phyloP scores from a whole-genome alignment of 2,113 vertebrate species.

The Gambusia holbrooki region DNA sequence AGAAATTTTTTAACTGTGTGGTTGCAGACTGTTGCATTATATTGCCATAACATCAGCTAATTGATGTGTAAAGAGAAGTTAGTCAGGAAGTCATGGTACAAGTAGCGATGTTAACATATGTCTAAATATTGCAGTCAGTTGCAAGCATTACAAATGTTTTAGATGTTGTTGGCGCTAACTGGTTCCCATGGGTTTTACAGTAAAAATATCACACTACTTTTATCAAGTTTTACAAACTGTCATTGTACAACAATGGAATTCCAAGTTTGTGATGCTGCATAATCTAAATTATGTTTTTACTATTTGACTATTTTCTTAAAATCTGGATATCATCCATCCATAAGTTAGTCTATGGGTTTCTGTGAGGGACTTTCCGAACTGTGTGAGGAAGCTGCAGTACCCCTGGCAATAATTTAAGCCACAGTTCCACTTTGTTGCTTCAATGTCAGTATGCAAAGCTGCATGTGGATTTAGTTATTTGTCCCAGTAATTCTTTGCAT shows the following conservation, averaged over 20 bases:
- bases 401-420: neutral
- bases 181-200: neutral
- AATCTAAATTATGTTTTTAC: neutral
- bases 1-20: neutral
- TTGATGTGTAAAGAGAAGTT: conserved; percentile 10
- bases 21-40: neutral
- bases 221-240: too few species aligned
- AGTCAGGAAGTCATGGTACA: conserved; percentile 38
- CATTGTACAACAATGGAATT: too few species aligned
- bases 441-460: neutral
- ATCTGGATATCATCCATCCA: neutral
- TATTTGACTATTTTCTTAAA: neutral
- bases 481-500: neutral
- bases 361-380: neutral
- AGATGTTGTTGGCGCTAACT: neutral
- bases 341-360: neutral
- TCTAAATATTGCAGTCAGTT: neutral
- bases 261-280: too few species aligned
- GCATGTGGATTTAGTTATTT: neutral
- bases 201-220: neutral
- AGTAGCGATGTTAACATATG: conserved; percentile 16
- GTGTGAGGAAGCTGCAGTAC: neutral
- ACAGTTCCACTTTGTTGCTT: neutral
- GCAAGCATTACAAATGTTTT: neutral
- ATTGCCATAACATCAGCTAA: neutral